Evolutionary conservation across 2,113 vertebrate species (phyloP), one percentile per base, ranked within the genome.

Genomic region (Tenebrosternarchus preto): DNA sequence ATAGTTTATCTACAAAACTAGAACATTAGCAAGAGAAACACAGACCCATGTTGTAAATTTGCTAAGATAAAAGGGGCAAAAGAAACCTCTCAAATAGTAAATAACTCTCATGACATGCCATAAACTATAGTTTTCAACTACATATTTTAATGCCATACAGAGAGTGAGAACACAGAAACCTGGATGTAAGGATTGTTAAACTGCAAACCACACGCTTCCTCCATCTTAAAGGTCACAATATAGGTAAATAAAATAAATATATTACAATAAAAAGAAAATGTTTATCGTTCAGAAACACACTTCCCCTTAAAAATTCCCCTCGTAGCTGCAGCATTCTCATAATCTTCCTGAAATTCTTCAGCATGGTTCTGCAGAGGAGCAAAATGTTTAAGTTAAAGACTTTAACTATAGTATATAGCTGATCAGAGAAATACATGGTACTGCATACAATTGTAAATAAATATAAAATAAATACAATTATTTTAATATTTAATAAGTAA

Each of bases 351-450:
- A 57, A 74, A 67, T 7, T 83, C 76, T 7, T 74, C 70, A 73
- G 53, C 59, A 60, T 20, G 60, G 70, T 50, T 85, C 84, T 85
- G 77, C 31, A 55, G 71, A 22, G 24, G 60, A 27, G 15, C 66
- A 78, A 53, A 11, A 67, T 66, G 24, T 12, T 19, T 24, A 66
- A 82, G 59, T 55, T 8, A 70, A 29, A 3, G 2, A 3, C 15
- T 56, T 73, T 60, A 46, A 59, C 15, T 78, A 12, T 39, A 22
- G 39, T 5, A n/a, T 43, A 57, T 15, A 2, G 17, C 31, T 39
- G 9, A 33, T 9, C 8, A 2, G 8, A 15, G 43, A 12, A 50
- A 9, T 50, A 50, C 43, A n/a, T n/a, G n/a, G n/a, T n/a, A n/a
- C n/a, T n/a, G n/a, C n/a, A n/a, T n/a, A n/a, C n/a, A n/a, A n/a